Conservation (phyloP, 2,888 invertebrate genomes). For the Elmis aenea region DNA sequence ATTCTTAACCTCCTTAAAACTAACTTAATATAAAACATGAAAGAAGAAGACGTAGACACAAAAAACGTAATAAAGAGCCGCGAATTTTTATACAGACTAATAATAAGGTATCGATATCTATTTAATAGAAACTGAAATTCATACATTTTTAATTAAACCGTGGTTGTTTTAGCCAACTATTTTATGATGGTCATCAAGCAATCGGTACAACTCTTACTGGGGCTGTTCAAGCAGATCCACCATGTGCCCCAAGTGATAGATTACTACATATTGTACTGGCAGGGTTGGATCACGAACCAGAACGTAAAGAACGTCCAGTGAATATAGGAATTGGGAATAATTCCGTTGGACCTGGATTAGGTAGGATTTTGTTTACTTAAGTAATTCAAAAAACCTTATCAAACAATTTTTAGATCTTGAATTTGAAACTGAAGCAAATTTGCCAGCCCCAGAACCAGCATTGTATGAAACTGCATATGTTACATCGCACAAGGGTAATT, state of each 20-base stretch:
- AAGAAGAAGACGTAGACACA: slow-evolving; percentile 56
- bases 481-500: slow-evolving; percentile 95
- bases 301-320: slow-evolving; percentile 58
- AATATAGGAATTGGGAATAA: slow-evolving; percentile 58
- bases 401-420: slow-evolving; percentile 69
- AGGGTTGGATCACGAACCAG: slow-evolving; percentile 81
- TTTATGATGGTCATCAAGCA: slow-evolving; percentile 96
- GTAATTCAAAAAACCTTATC: not conserved
- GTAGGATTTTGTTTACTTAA: slow-evolving; percentile 32
- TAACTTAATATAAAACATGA: slow-evolving; percentile 10
- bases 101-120: slow-evolving; percentile 76
- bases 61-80: slow-evolving; percentile 82
- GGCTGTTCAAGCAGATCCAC: slow-evolving; percentile 84
- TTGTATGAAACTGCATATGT: slow-evolving; percentile 98
- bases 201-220: slow-evolving; percentile 81
- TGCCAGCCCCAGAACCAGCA: slow-evolving; percentile 92
- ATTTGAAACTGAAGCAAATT: slow-evolving; percentile 91
- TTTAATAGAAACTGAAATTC: slow-evolving; percentile 7
- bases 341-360: slow-evolving; percentile 62
- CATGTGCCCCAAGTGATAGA: slow-evolving; percentile 94
- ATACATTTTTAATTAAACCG: too few relatives aligned
- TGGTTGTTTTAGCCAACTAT: slow-evolving; percentile 95
- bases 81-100: slow-evolving; percentile 83
- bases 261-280: slow-evolving; percentile 80
- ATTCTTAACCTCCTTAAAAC: too few relatives aligned